Percentiles rank a stretch among this genome's conserved stretches.
These are phyloP conservation scores for Caloenas nicobarica DNA, from an alignment of 2,113 vertebrate species.

Conservation along the genomic window DNA sequence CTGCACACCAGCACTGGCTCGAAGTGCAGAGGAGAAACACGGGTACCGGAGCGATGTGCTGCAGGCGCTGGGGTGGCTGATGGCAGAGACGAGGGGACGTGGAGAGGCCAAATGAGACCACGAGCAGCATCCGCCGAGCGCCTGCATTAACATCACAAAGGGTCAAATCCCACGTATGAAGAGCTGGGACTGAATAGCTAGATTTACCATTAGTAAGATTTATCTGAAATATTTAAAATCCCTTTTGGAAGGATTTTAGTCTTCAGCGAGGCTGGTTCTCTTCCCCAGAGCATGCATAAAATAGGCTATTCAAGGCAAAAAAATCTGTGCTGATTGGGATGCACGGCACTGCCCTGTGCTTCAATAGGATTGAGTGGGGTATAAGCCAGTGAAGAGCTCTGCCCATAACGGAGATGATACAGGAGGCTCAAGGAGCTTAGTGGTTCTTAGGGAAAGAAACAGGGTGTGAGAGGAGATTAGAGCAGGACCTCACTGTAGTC, in stretches of 20 bases:
- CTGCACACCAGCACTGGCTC: neutral
- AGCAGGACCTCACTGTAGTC: slow-evolving; percentile 1
- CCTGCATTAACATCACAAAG: neutral
- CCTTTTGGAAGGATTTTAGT: slow-evolving; percentile 34
- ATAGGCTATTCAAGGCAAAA: neutral
- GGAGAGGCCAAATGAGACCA: neutral
- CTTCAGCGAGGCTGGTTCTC: neutral
- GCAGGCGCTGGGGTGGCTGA: neutral
- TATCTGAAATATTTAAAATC: slow-evolving; percentile 24
- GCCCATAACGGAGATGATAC: neutral
- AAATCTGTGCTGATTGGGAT: neutral
- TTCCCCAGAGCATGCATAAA: neutral
- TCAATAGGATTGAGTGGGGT: neutral
- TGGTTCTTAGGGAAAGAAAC: slow-evolving; percentile 12
- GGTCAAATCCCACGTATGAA: neutral
- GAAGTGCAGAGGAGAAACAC: neutral
- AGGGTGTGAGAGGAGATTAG: slow-evolving; percentile 42
- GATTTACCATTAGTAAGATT: slow-evolving; percentile 18
- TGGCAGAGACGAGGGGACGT: neutral
- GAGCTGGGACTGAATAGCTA: slow-evolving; percentile 8
- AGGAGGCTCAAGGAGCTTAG: slow-evolving; percentile 35
- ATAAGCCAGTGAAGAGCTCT: slow-evolving; percentile 6
- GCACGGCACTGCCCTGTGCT: neutral
- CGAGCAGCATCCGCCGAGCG: neutral
- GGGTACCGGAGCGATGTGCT: fast-evolving